A percentile compares a stretch with the other conserved stretches of the same genome.
Conservation (phyloP, 2,113 vertebrate species). For the Mustela nigripes region DNA sequence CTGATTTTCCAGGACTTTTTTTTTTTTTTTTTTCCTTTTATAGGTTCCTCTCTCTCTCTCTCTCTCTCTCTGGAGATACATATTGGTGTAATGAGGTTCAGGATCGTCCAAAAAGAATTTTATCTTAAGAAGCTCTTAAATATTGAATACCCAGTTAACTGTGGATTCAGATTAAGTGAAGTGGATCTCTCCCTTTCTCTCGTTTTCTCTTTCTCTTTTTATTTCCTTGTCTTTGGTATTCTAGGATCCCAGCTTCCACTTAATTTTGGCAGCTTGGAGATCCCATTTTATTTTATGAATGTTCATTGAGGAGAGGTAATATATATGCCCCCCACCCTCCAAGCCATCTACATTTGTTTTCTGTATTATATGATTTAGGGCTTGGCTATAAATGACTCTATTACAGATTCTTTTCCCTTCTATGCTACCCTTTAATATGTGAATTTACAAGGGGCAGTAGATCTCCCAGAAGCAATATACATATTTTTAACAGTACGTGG, state of each 20-base stretch:
- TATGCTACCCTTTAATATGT: slow-evolving; percentile 69
- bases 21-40: neutral
- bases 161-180: slow-evolving; percentile 42
- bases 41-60: neutral
- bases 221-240: slow-evolving; percentile 47
- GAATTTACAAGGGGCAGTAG: slow-evolving; percentile 77
- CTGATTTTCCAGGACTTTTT: slow-evolving; percentile 54
- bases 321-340: slow-evolving; percentile 68
- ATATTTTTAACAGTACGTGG: slow-evolving; percentile 62
- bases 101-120: slow-evolving; percentile 46
- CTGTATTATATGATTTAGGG: slow-evolving; percentile 76
- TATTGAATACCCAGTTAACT: slow-evolving; percentile 47
- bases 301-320: slow-evolving; percentile 68
- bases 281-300: slow-evolving; percentile 70
- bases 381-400: slow-evolving; percentile 72
- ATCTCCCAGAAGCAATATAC: slow-evolving; percentile 74
- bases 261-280: slow-evolving; percentile 69
- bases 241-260: slow-evolving; percentile 53
- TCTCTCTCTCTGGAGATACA: neutral
- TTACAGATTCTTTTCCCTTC: slow-evolving; percentile 74
- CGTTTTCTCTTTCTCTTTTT: neutral
- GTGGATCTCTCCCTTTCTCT: neutral
- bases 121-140: neutral
- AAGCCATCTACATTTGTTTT: slow-evolving; percentile 75
- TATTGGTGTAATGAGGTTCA: slow-evolving; percentile 24